Evolutionary conservation across 2,888 invertebrate genomes (phyloP), one percentile per base, ranked within the genome.

Genomic region (Melangyna quadrimaculata): DNA sequence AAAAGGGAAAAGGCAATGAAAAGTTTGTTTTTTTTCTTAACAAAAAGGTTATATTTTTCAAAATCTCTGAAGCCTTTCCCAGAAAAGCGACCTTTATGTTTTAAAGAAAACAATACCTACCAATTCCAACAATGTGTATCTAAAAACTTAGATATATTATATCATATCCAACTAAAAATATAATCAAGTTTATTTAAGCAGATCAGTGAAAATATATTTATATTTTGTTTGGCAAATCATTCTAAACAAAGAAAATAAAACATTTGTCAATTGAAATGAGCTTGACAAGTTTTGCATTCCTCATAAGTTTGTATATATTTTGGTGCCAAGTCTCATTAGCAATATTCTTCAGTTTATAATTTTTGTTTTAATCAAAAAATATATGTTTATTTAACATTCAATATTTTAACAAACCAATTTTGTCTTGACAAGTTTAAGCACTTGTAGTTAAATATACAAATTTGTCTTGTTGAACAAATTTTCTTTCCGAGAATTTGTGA

Each of bases 381-480:
- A n/a, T 22, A 14, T 63, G 24, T 43, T 43, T 63, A 43, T 43
- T 43, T 63, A 43, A 43, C 63, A 63, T 63, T 63, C 63, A 43
- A 63, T 43, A 43, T 7, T 63, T 43, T 17, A 12, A 9, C n/a
- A n/a, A 17, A 17, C n/a, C 17, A 55, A 45, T 19, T 19, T 45
- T 45, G 2, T 48, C 14, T 51, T 51, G 3, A 51, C 51, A 51
- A 51, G 3, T 1, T 14, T 27, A n/a, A 51, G 5, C 14, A 51
- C 22, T 61, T 57, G 14, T 8, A 14, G 19, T 19, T 19, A 29
- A 29, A 32, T 17, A 32, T 32, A 32, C 3, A 17, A 53, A n/a
- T 29, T 35, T 22, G 22, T 19, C 59, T 6, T 32, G 55, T 29
- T 19, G 0, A 22, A 8, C 14, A 22, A 12, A 59, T 3, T 12